Percentiles rank a stretch among this genome's conserved stretches.
These are phyloP conservation scores for Microtus pennsylvanicus DNA, from an alignment of 2,113 vertebrate species.

Conservation along the genomic window DNA sequence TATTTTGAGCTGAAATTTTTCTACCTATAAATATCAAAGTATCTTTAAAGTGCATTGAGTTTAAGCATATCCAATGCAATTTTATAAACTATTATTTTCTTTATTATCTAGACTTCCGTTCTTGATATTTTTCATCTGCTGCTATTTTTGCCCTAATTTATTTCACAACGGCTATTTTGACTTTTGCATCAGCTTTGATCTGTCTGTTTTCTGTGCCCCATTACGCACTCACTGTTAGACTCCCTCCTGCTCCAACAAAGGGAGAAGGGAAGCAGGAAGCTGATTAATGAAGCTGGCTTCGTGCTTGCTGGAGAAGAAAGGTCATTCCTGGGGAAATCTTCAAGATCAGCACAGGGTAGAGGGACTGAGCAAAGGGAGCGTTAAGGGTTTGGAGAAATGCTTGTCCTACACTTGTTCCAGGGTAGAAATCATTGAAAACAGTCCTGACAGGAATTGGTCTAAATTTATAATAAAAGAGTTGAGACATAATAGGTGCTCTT, in stretches of 20 bases:
- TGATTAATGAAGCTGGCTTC: neutral
- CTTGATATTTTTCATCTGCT: slow-evolving; percentile 22
- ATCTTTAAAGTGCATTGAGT: neutral
- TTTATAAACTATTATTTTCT: slow-evolving; percentile 7
- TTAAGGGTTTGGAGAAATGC: neutral
- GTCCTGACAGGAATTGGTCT: neutral
- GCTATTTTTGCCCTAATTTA: neutral
- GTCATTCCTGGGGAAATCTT: neutral
- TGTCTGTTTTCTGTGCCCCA: neutral
- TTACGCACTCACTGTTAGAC: neutral
- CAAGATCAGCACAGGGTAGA: neutral
- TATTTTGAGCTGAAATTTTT: slow-evolving; percentile 20
- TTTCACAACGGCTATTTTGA: slow-evolving; percentile 15
- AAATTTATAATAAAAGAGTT: neutral
- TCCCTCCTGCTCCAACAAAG: neutral
- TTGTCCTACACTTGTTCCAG: neutral
- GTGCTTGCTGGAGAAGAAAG: neutral
- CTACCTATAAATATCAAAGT: slow-evolving; percentile 9
- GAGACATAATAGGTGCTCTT: neutral
- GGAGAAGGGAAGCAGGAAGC: neutral
- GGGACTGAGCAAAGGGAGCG: neutral
- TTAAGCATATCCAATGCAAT: neutral
- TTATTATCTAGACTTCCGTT: neutral
- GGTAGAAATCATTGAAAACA: neutral
- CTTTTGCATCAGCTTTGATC: neutral